Percentiles rank a stretch among this genome's conserved stretches.
Conservation (phyloP, 2,113 vertebrate genomes). For the Trogon surrucura region DNA sequence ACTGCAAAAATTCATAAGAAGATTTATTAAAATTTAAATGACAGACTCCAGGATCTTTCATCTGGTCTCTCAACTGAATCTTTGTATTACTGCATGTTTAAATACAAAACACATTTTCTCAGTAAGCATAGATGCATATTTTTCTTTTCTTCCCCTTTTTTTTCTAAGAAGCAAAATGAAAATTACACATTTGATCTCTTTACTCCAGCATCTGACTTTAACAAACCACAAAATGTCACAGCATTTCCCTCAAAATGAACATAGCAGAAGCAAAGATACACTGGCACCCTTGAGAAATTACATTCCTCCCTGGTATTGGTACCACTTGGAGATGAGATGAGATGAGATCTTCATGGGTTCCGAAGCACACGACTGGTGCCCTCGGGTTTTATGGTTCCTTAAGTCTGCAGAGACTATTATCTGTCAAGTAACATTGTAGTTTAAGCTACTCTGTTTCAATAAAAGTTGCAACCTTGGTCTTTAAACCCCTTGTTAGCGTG, state of each 20-base stretch:
- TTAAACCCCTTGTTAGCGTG: constrained; percentile 31
- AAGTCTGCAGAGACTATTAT: constrained; percentile 27
- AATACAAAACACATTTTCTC: neutral
- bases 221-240: neutral
- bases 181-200: neutral
- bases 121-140: neutral
- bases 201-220: constrained; percentile 5
- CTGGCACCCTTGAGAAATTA: constrained; percentile 2
- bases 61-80: neutral
- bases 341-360: constrained; percentile 7
- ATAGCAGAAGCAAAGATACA: neutral
- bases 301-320: neutral
- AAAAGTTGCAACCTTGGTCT: constrained; percentile 48
- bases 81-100: neutral
- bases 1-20: neutral
- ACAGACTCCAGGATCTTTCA: neutral
- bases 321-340: constrained; percentile 11
- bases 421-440: constrained; percentile 38
- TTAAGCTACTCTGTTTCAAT: constrained; percentile 51
- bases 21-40: neutral
- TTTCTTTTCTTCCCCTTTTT: fast-evolving
- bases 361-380: constrained; percentile 28
- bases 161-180: neutral
- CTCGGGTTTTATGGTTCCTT: constrained; percentile 34
- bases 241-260: neutral